Base-by-base conservation (phyloP, 2,113 vertebrate genomes). In the Tupaia tana region DNA sequence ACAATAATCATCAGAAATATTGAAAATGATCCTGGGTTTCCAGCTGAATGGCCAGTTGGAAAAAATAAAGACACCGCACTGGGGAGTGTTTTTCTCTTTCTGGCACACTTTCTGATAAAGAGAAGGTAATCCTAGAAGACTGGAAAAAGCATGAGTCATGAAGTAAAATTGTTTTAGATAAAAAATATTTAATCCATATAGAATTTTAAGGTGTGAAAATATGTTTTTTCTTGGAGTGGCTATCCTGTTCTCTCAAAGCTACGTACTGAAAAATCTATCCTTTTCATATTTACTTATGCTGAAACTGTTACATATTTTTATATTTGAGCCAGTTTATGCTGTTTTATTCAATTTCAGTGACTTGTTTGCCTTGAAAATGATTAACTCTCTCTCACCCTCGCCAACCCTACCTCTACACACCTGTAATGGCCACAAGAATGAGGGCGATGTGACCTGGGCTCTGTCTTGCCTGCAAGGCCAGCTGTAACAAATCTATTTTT, bases 191-290 rank as follows among this genome's bases (percentile, higher is more conserved):
- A 86, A 15, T 20, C 3, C n/a, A 81, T 52, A 29, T 73, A 87
- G 58, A 90, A 94, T 92, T 81, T 89, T 61, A 80, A 89, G n/a
- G 29, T 25, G 61, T 81, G 56, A 75, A 95, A 59, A 29, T 22
- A 6, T 24, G 6, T 3, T 81, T 25, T 77, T 83, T 61, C 59
- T 86, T 29, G n/a, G 75, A 90, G 80, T 25, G 29, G 29, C 71
- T 69, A 73, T 29, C 59, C 27, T 67, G 31, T 74, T 86, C 22
- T 54, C 66, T 82, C 15, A 75, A 92, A 92, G 34, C 16, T 71
- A 25, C 19, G 73, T 54, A 63, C 6, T 88, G 67, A 69, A 89
- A 94, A 86, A 24, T 27, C 19, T 71, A 27, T 15, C 3, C 22
- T 86, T 78, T 83, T 83, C n/a, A 63, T 8, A 69, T 61, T 93